These are phyloP conservation scores for Hirudo medicinalis DNA, from an alignment of 1,140 invertebrate species.

Conservation along the genomic window DNA sequence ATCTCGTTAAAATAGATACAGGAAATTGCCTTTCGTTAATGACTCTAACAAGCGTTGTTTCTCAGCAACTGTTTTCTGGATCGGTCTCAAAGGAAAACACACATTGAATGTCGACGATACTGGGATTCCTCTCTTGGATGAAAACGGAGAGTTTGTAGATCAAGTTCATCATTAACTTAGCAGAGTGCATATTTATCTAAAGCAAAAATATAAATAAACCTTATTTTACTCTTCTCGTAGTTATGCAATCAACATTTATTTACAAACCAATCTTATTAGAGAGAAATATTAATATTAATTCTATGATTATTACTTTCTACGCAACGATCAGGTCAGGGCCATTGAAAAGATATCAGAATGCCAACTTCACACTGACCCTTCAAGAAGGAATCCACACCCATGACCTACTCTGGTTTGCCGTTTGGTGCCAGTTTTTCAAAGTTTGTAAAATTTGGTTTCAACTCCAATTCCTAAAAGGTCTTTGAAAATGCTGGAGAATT, in stretches of 20 bases:
- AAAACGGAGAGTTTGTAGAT: not conserved
- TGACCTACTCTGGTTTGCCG: not conserved
- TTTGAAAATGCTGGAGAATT: no score
- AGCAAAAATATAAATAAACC: not conserved
- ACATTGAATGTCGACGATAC: not conserved
- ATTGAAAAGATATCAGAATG: not conserved
- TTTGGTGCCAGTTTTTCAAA: constrained; percentile 8
- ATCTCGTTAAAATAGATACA: no score
- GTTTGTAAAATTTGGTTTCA: not conserved
- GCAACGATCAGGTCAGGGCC: not conserved
- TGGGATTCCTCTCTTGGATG: not conserved
- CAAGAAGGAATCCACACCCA: not conserved
- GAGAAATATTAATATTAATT: not conserved
- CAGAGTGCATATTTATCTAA: not conserved
- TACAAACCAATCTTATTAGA: not conserved
- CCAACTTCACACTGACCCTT: not conserved
- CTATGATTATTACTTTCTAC: not conserved
- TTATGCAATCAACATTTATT: not conserved
- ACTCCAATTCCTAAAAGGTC: no score
- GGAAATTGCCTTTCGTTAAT: no score
- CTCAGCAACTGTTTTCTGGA: constrained; percentile 1
- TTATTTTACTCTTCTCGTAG: not conserved
- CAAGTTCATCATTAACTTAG: not conserved
- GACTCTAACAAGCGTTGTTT: no score
- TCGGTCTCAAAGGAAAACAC: constrained; percentile 1